phyloP scores from a whole-genome alignment of 2,888 invertebrate genomes.

The Sinhomidia bicolor region DNA sequence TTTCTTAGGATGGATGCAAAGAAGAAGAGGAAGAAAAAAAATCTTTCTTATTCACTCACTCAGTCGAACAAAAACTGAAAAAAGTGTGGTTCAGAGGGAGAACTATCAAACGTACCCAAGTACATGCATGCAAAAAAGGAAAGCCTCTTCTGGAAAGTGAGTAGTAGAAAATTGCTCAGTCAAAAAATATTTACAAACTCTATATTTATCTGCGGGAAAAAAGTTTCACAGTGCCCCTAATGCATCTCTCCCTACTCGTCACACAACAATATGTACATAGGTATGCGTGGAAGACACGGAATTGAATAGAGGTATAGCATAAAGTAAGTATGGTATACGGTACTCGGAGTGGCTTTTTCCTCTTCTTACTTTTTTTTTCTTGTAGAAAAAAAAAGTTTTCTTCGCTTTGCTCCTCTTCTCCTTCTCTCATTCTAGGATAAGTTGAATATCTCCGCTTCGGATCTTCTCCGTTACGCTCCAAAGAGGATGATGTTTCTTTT shows the following conservation, averaged over 20 bases:
- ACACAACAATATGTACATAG: no score
- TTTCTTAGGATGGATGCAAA: background rate
- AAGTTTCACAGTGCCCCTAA: background rate
- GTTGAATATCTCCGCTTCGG: conserved; percentile 11
- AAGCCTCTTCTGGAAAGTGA: background rate
- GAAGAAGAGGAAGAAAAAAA: background rate
- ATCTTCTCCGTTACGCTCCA: conserved; percentile 34
- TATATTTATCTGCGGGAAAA: no score
- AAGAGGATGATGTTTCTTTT: background rate
- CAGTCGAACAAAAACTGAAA: background rate
- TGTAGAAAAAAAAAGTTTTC: background rate
- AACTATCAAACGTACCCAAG: no score
- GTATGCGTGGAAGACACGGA: no score
- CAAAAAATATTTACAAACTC: background rate
- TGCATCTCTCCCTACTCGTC: no score
- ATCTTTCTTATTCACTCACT: background rate
- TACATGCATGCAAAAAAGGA: no score
- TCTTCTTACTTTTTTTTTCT: background rate
- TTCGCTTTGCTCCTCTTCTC: no score
- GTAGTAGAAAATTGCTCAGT: background rate
- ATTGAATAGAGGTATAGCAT: no score
- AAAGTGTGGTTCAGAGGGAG: background rate
- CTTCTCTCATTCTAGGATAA: no score
- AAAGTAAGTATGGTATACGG: background rate
- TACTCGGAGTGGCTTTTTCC: conserved; percentile 15